phyloP scores from a whole-genome alignment of 2,113 vertebrate genomes.

The Melospiza melodia region DNA sequence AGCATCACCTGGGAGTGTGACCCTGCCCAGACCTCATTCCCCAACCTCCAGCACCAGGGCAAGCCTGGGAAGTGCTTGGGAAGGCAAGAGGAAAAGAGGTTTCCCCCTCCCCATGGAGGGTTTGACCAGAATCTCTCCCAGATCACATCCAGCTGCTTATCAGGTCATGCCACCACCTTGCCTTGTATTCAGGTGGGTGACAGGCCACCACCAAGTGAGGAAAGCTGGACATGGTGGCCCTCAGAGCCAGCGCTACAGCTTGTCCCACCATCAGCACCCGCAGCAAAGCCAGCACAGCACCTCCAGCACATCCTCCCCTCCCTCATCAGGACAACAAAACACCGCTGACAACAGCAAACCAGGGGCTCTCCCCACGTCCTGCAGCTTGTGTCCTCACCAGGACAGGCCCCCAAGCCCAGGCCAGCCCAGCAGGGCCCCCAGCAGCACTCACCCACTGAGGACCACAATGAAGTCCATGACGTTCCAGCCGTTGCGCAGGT shows the following conservation, averaged over 20 bases:
- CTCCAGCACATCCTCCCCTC: background rate
- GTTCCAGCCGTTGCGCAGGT: slow-evolving; percentile 97
- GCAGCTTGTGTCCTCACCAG: rapidly evolving
- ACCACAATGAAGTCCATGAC: slow-evolving; percentile 99
- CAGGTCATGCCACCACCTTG: background rate
- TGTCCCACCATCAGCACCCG: background rate
- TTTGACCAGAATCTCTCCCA: background rate
- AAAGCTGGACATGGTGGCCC: background rate
- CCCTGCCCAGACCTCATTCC: background rate
- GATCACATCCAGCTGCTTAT: background rate
- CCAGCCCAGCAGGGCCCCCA: rapidly evolving
- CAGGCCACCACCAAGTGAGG: background rate
- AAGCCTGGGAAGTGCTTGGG: background rate
- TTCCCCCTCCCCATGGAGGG: rapidly evolving
- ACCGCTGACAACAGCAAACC: background rate
- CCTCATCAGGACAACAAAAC: background rate
- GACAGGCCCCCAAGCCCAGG: rapidly evolving
- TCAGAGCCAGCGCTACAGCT: background rate
- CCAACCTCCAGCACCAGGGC: background rate
- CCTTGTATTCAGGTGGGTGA: background rate
- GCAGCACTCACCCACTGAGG: slow-evolving; percentile 91
- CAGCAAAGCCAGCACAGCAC: background rate
- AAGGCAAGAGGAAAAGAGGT: background rate
- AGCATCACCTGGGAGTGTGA: background rate
- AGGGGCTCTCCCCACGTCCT: rapidly evolving